These are phyloP conservation scores for Archips xylosteana DNA, from an alignment of 2,888 invertebrate species.

Conservation along the genomic window DNA sequence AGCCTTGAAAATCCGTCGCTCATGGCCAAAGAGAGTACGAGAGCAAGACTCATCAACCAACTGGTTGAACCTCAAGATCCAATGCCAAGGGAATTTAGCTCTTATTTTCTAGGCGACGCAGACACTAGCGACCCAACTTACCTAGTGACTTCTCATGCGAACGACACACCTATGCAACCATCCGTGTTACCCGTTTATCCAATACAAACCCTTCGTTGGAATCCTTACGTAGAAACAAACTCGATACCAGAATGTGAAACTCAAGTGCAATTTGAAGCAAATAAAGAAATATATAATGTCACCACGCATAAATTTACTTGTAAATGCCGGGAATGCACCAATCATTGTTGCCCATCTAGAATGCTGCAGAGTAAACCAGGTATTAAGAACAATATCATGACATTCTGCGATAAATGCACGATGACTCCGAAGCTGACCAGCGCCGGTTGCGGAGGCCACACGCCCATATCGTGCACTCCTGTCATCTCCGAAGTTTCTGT, in stretches of 20 bases:
- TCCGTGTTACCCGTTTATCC: slow-evolving; percentile 52
- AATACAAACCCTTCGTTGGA: slow-evolving; percentile 55
- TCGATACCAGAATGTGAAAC: slow-evolving; percentile 47
- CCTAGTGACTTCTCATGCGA: slow-evolving; percentile 53
- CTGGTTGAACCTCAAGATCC: slow-evolving; percentile 46
- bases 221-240: slow-evolving; percentile 50
- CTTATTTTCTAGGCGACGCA: slow-evolving; percentile 50
- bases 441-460: slow-evolving; percentile 54
- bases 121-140: slow-evolving; percentile 35
- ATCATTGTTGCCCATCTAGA: slow-evolving; percentile 50
- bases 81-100: slow-evolving; percentile 54
- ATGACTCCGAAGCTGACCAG: slow-evolving; percentile 67
- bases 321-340: neutral
- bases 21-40: slow-evolving; percentile 52
- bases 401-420: slow-evolving; percentile 61
- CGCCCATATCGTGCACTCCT: slow-evolving; percentile 40
- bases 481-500: slow-evolving; percentile 48
- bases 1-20: slow-evolving; percentile 46
- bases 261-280: slow-evolving; percentile 15
- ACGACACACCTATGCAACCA: slow-evolving; percentile 35
- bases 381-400: slow-evolving; percentile 63
- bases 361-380: slow-evolving; percentile 16
- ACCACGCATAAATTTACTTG: neutral
- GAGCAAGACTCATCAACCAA: slow-evolving; percentile 52
- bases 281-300: neutral